phyloP scores from a whole-genome alignment of 2,888 invertebrate genomes.

The Ganaspis brasiliensis region DNA sequence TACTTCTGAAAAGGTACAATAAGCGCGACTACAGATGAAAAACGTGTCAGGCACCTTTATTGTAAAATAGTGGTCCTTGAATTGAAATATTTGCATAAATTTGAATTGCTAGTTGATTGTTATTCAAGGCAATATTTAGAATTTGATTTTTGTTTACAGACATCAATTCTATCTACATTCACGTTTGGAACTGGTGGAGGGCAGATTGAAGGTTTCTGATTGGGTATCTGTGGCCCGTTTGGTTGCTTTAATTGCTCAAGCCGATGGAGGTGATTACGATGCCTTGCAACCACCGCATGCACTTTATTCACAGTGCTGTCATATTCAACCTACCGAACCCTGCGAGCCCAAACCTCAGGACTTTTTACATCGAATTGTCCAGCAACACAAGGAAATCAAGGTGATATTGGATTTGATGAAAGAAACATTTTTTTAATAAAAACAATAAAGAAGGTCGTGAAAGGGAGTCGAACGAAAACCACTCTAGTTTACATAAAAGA shows the following conservation, averaged over 20 bases:
- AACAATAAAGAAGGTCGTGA: too few species aligned
- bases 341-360: slow-evolving; percentile 84
- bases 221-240: slow-evolving; percentile 87
- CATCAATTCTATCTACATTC: slow-evolving; percentile 93
- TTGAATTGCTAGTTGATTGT: background rate
- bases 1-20: too few species aligned
- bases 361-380: slow-evolving; percentile 84
- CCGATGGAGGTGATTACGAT: slow-evolving; percentile 88
- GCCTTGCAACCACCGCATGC: slow-evolving; percentile 83
- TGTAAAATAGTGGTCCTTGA: too few species aligned
- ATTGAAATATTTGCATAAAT: background rate
- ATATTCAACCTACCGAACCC: slow-evolving; percentile 83
- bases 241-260: slow-evolving; percentile 88
- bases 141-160: slow-evolving; percentile 78
- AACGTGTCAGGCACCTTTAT: too few species aligned
- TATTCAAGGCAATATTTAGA: background rate
- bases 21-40: too few species aligned
- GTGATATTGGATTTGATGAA: too few species aligned
- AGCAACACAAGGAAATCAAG: slow-evolving; percentile 84
- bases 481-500: too few species aligned
- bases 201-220: slow-evolving; percentile 87
- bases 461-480: too few species aligned
- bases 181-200: slow-evolving; percentile 88
- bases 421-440: too few species aligned
- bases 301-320: slow-evolving; percentile 85